phyloP scores from a whole-genome alignment of 2,797 vertebrate genomes.

The Poecilia velifera region DNA sequence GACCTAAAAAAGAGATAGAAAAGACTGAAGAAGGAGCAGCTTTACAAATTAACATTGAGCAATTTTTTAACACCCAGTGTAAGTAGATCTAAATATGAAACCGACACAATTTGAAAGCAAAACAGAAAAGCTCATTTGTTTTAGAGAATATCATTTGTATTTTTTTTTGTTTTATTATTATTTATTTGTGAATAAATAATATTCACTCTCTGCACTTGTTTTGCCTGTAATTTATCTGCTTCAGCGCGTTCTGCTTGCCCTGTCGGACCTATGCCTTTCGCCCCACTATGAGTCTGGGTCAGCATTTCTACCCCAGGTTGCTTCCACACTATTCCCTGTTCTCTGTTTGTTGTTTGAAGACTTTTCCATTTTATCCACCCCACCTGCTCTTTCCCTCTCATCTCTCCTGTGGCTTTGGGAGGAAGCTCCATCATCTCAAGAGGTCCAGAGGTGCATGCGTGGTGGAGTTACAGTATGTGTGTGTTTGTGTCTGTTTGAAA shows the following conservation, averaged over 20 bases:
- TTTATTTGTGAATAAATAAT: neutral
- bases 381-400: conserved; percentile 12
- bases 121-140: neutral
- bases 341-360: conserved; percentile 6
- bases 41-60: neutral
- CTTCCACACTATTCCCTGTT: conserved; percentile 6
- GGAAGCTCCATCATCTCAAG: conserved; percentile 48
- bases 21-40: neutral
- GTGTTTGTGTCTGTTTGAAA: conserved; percentile 46
- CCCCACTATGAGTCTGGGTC: neutral
- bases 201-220: neutral
- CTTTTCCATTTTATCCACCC: conserved; percentile 8
- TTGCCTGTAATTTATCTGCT: neutral
- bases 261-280: neutral
- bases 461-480: conserved; percentile 12
- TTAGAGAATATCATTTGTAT: neutral
- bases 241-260: neutral
- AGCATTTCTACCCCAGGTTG: neutral
- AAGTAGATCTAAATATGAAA: neutral
- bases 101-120: neutral
- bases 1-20: neutral
- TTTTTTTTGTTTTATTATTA: neutral
- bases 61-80: neutral
- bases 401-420: conserved; percentile 28
- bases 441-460: conserved; percentile 33